Evolutionary conservation across 1,140 invertebrate species (phyloP).

Genomic region (Drosophila melanogaster): Release_6_plus_ISO1_MT NC_004354.4:4223501-4224000

Average conservation of each 20-base stretch:
- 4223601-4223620: conserved; percentile 51
- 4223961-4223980: conserved; percentile 33
- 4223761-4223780: conserved; percentile 54
- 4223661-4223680: conserved; percentile 72
- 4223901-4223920: conserved; percentile 82
- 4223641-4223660: conserved; percentile 63
- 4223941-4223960: conserved; percentile 59
- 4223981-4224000: conserved; percentile 63
- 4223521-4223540: conserved; percentile 30
- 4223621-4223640: conserved; percentile 22
- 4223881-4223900: conserved; percentile 53
- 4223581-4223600: conserved; percentile 83
- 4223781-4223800: conserved; percentile 1
- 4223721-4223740: conserved; percentile 70
- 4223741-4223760: conserved; percentile 83
- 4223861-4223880: conserved; percentile 20
- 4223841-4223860: conserved; percentile 24
- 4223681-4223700: conserved; percentile 25
- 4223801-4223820: background rate
- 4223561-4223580: conserved; percentile 46
- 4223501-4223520: conserved; percentile 23
- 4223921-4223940: conserved; percentile 76
- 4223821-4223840: background rate
- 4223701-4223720: conserved; percentile 33
- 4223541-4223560: conserved; percentile 28